A percentile compares a stretch with the other conserved stretches of the same genome.
These are phyloP conservation scores for Heliconius nattereri DNA, from an alignment of 1,140 invertebrate genomes.

Conservation along the genomic window DNA sequence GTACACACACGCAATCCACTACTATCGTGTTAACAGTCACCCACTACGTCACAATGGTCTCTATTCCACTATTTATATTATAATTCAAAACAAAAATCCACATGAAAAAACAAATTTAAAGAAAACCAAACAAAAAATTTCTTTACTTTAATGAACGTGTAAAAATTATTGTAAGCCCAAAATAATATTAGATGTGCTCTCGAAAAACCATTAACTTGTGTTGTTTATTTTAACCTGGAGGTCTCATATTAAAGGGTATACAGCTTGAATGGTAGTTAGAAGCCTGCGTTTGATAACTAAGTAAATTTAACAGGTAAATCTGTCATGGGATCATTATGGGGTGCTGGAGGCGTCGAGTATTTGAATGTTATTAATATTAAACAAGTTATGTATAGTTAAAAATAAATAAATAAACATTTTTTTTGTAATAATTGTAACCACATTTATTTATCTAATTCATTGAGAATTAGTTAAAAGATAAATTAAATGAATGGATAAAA, in stretches of 20 bases:
- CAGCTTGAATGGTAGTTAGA: slow-evolving; percentile 32
- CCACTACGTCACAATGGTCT: background rate
- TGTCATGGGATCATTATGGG: slow-evolving; percentile 10
- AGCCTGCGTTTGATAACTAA: slow-evolving; percentile 41
- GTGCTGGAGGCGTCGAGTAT: slow-evolving; percentile 1
- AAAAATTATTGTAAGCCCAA: slow-evolving; percentile 73
- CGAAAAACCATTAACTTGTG: slow-evolving; percentile 75
- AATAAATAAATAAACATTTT: background rate
- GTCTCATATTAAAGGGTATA: slow-evolving; percentile 54
- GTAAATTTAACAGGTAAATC: slow-evolving; percentile 46
- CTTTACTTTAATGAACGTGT: slow-evolving; percentile 64
- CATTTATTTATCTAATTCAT: no score
- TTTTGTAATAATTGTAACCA: no score
- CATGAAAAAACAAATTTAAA: slow-evolving; percentile 46
- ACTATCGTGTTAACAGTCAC: no score
- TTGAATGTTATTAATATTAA: slow-evolving; percentile 4
- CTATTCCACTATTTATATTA: background rate
- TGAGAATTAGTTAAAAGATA: no score
- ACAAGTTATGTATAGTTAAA: background rate
- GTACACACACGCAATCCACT: no score
- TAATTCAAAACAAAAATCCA: slow-evolving; percentile 1
- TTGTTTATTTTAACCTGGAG: slow-evolving; percentile 63
- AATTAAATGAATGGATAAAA: no score
- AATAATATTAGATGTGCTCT: slow-evolving; percentile 77
- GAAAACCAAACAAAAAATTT: slow-evolving; percentile 59